phyloP scores from a whole-genome alignment of 2,113 vertebrate species.

The Otus sunia region DNA sequence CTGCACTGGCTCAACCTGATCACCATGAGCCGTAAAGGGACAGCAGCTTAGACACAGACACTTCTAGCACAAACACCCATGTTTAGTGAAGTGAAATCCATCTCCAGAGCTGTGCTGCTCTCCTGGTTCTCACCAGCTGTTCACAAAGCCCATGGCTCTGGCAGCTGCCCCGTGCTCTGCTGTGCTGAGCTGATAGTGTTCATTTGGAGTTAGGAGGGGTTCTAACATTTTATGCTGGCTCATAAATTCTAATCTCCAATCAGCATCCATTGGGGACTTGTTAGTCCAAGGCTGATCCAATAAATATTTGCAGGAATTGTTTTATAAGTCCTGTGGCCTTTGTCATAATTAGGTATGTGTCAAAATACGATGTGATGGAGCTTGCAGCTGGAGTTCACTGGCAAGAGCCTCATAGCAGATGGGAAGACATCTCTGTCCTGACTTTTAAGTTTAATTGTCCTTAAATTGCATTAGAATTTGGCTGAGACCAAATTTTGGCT shows the following conservation, averaged over 20 bases:
- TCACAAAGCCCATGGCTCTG: not conserved
- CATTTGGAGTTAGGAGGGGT: not conserved
- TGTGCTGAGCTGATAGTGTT: not conserved
- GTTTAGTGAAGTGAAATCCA: not conserved
- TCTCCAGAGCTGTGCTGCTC: not conserved
- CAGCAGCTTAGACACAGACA: not conserved
- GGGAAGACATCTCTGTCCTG: not conserved
- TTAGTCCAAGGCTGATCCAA: not conserved
- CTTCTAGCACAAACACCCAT: accelerated
- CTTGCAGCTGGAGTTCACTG: not conserved
- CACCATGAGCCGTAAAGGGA: not conserved
- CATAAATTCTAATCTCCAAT: not conserved
- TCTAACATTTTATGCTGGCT: not conserved
- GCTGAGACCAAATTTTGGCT: not conserved
- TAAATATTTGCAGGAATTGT: not conserved
- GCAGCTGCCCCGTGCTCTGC: not conserved
- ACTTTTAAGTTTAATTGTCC: not conserved
- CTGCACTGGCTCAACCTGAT: accelerated
- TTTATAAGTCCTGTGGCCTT: not conserved
- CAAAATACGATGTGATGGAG: not conserved
- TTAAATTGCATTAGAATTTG: not conserved
- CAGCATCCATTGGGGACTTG: not conserved
- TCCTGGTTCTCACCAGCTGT: not conserved
- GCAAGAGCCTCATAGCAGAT: not conserved
- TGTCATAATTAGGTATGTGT: not conserved